These are phyloP conservation scores for Hippoglossus stenolepis DNA, from an alignment of 2,113 vertebrate genomes.

Conservation along the genomic window DNA sequence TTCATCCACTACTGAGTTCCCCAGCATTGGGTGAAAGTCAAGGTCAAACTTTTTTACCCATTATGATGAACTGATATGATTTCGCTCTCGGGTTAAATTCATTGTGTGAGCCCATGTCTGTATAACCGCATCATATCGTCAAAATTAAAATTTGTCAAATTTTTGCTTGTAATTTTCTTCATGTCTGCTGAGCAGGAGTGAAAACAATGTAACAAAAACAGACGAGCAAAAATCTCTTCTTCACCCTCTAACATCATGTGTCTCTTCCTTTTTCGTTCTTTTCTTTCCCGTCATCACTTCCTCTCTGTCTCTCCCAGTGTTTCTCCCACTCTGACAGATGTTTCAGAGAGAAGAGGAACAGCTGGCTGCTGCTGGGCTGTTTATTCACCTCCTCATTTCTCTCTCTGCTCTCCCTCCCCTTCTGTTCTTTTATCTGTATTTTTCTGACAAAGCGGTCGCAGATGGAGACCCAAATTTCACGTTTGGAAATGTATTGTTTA, in stretches of 20 bases:
- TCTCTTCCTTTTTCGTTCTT: background rate
- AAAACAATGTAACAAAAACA: too few species aligned
- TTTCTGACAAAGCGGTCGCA: conserved; percentile 33
- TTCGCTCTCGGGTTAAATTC: too few species aligned
- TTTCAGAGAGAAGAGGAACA: conserved; percentile 62
- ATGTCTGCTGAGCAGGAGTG: too few species aligned
- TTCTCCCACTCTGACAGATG: conserved; percentile 59
- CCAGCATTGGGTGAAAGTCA: too few species aligned
- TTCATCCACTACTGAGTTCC: background rate
- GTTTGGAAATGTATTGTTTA: background rate
- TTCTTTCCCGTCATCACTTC: background rate
- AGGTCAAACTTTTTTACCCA: too few species aligned
- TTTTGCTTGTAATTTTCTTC: too few species aligned
- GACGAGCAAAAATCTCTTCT: background rate
- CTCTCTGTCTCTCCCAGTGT: background rate
- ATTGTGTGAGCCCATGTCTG: too few species aligned
- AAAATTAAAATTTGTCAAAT: too few species aligned
- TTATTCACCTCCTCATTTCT: conserved; percentile 50
- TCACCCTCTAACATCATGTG: background rate
- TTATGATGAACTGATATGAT: too few species aligned
- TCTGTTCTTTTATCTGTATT: conserved; percentile 16
- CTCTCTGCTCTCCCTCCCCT: conserved; percentile 4
- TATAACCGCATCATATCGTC: too few species aligned
- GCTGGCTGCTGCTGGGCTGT: conserved; percentile 70
- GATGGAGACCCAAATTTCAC: conserved; percentile 40